Evolutionary conservation across 1,140 invertebrate genomes (phyloP).

Genomic region (Coenobita brevimanus): DNA sequence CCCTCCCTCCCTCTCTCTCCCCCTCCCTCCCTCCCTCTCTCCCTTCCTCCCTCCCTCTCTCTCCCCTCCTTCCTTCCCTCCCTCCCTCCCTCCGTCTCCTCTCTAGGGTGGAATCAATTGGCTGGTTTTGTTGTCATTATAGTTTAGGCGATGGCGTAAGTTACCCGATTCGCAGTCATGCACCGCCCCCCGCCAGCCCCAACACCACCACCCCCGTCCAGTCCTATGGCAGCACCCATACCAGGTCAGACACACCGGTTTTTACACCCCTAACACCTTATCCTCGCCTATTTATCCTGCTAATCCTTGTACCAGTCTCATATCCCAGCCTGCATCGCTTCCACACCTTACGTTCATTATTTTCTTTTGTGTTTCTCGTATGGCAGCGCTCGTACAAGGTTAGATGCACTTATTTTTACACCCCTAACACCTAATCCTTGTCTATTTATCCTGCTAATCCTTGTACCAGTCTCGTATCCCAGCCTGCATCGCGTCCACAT

Average conservation of each 20-base stretch:
- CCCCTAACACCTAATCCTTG: neutral
- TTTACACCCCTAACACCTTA: too few species aligned
- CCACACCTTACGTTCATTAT: too few species aligned
- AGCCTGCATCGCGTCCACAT: too few species aligned
- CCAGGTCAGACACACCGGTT: constrained; percentile 80
- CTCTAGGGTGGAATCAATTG: constrained; percentile 19
- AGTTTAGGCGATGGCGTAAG: constrained; percentile 92
- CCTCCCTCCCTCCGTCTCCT: neutral
- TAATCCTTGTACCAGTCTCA: too few species aligned
- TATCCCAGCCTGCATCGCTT: too few species aligned
- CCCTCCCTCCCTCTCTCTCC: neutral
- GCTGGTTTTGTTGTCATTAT: constrained; percentile 70
- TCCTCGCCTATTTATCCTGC: too few species aligned
- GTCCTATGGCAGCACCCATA: constrained; percentile 90
- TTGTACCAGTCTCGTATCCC: too few species aligned
- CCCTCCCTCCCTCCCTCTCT: neutral
- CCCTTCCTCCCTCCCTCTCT: neutral
- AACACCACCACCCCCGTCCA: constrained; percentile 72
- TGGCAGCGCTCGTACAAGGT: neutral
- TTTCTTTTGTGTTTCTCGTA: too few species aligned
- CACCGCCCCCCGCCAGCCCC: constrained; percentile 78
- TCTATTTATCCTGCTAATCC: neutral
- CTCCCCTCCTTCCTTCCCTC: too few species aligned
- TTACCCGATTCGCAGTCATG: constrained; percentile 85
- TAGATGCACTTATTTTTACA: neutral